A percentile compares a stretch with the other conserved stretches of the same genome.
Conservation (phyloP, 2,113 vertebrate species). For the Tangachromis dhanisi region DNA sequence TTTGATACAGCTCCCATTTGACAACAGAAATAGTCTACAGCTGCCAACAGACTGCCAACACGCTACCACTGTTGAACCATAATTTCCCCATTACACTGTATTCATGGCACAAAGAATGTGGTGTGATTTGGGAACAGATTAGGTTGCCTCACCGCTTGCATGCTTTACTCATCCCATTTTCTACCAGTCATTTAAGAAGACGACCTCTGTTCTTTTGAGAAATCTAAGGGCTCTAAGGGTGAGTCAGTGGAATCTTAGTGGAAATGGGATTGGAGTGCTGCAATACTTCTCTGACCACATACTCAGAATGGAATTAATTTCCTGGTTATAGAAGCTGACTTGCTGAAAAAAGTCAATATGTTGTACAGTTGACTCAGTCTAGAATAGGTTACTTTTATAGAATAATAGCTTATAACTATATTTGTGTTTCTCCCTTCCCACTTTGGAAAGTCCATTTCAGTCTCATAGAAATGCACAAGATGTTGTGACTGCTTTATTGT, state of each 20-base stretch:
- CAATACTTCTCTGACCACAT: not conserved
- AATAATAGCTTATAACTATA: not conserved
- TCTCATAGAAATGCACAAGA: not conserved
- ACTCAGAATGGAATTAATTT: not conserved
- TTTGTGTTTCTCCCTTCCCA: not conserved
- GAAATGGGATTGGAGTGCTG: not conserved
- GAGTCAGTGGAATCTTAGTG: not conserved
- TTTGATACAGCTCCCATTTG: not conserved
- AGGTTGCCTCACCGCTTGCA: not conserved
- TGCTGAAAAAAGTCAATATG: not conserved
- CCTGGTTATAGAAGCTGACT: not conserved
- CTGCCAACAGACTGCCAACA: not conserved
- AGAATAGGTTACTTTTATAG: not conserved
- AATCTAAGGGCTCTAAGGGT: not conserved
- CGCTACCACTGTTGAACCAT: not conserved
- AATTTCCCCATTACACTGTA: not conserved
- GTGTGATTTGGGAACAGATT: not conserved
- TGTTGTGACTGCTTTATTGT: not conserved
- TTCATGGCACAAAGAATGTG: not conserved
- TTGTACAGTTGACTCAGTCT: constrained; percentile 6
- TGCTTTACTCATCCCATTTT: not conserved
- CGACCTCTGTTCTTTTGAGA: not conserved
- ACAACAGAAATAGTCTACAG: not conserved
- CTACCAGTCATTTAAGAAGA: not conserved
- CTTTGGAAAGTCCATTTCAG: not conserved